Conservation (phyloP, 2,113 vertebrate species). For the Mastomys coucha region DNA sequence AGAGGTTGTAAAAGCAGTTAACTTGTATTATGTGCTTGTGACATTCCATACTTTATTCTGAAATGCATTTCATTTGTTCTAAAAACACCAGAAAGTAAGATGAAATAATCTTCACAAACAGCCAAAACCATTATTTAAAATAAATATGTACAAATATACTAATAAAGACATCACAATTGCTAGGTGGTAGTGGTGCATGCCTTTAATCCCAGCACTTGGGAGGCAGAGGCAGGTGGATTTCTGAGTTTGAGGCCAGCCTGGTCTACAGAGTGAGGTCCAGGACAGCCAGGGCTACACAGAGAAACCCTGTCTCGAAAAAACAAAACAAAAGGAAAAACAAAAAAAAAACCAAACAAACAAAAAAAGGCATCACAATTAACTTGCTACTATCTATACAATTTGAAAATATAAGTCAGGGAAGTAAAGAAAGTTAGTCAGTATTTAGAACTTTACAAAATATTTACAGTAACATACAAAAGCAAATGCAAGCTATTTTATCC, state of each 20-base stretch:
- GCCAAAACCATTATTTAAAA: neutral
- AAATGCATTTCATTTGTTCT: neutral
- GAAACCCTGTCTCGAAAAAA: no score
- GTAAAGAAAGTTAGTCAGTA: neutral
- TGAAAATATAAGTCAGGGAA: neutral
- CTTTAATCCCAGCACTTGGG: no score
- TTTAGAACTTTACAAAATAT: neutral
- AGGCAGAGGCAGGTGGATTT: no score
- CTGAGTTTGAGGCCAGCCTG: no score
- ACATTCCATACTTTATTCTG: neutral
- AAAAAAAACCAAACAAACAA: no score
- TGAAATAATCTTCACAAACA: neutral
- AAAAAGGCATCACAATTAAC: neutral
- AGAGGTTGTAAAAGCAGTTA: neutral
- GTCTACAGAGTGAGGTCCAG: no score
- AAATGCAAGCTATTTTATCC: neutral
- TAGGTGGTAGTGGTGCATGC: no score
- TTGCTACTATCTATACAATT: neutral
- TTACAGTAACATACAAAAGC: neutral
- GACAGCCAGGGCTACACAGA: no score
- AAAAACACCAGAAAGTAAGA: neutral
- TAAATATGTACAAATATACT: neutral
- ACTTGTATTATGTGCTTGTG: neutral
- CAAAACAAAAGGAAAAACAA: no score
- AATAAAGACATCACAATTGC: neutral